phyloP scores from a whole-genome alignment of 2,113 vertebrate species.

The Polypterus senegalus region DNA sequence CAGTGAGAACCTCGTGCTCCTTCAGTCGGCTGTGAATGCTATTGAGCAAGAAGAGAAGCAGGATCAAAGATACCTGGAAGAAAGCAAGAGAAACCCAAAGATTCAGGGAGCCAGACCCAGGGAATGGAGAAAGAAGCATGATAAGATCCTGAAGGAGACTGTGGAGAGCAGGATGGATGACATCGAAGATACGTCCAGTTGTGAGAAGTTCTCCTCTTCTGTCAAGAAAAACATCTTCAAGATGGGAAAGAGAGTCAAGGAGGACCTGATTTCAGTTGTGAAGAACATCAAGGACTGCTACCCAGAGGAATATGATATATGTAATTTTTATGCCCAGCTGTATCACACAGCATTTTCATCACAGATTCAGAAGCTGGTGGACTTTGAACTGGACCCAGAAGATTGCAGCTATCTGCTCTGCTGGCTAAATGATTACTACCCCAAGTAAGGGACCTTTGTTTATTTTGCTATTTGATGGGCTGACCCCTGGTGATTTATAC shows the following conservation, averaged over 20 bases:
- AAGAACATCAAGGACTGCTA: constrained; percentile 51
- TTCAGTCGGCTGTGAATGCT: constrained; percentile 56
- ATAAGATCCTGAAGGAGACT: constrained; percentile 27
- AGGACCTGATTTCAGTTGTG: constrained; percentile 59
- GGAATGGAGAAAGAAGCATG: constrained; percentile 49
- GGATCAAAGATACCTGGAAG: constrained; percentile 37
- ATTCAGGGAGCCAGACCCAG: constrained; percentile 41
- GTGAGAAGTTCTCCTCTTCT: constrained; percentile 29
- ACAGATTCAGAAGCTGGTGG: constrained; percentile 30
- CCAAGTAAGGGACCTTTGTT: constrained; percentile 45
- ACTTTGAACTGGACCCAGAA: constrained; percentile 40
- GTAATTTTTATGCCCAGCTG: constrained; percentile 51
- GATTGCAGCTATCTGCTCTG: constrained; percentile 62
- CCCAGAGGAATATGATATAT: constrained; percentile 54
- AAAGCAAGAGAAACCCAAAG: constrained; percentile 2
- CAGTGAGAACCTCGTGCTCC: constrained; percentile 20
- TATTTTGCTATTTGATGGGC: neutral
- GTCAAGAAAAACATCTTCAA: constrained; percentile 49
- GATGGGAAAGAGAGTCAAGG: constrained; percentile 58
- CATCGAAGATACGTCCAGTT: constrained; percentile 10
- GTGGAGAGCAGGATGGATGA: constrained; percentile 47
- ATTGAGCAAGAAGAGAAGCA: constrained; percentile 58
- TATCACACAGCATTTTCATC: constrained; percentile 61
- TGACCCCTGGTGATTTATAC: neutral
- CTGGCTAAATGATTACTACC: constrained; percentile 65